Conservation (phyloP, 1,140 invertebrate species). For the Homarus americanus region DNA sequence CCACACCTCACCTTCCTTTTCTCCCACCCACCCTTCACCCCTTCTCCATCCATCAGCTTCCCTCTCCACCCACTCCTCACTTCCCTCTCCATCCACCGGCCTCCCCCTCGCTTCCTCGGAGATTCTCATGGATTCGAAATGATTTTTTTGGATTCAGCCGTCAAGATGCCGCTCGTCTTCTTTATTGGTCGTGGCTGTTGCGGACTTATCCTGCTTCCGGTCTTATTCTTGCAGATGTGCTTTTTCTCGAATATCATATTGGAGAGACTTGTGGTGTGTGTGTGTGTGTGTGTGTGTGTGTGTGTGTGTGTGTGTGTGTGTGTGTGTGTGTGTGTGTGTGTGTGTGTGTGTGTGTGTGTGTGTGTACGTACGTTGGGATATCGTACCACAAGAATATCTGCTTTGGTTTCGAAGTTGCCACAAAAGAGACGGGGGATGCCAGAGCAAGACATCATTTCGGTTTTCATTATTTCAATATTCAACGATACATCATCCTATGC, state of each 20-base stretch:
- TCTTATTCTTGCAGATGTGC: neutral
- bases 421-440: too few relatives aligned
- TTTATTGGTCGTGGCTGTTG: neutral
- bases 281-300: constrained; percentile 13
- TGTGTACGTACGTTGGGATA: neutral
- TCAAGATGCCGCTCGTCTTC: neutral
- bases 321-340: neutral
- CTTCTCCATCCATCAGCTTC: neutral
- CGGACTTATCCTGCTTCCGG: neutral
- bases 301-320: constrained; percentile 16
- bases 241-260: neutral
- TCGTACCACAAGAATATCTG: neutral
- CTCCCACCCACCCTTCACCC: neutral
- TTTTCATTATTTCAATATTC: too few relatives aligned
- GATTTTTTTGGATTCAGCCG: neutral
- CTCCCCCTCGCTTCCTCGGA: neutral
- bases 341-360: neutral
- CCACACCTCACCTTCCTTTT: neutral
- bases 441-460: too few relatives aligned
- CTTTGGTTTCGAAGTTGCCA: too few relatives aligned
- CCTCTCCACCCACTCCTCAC: neutral
- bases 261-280: neutral
- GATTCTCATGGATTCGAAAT: neutral
- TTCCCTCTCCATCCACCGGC: neutral
- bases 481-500: too few relatives aligned